Evolutionary conservation across 2,797 vertebrate species (phyloP), one percentile per base, ranked within the genome.

Genomic region (Galagoides demidoff): DNA sequence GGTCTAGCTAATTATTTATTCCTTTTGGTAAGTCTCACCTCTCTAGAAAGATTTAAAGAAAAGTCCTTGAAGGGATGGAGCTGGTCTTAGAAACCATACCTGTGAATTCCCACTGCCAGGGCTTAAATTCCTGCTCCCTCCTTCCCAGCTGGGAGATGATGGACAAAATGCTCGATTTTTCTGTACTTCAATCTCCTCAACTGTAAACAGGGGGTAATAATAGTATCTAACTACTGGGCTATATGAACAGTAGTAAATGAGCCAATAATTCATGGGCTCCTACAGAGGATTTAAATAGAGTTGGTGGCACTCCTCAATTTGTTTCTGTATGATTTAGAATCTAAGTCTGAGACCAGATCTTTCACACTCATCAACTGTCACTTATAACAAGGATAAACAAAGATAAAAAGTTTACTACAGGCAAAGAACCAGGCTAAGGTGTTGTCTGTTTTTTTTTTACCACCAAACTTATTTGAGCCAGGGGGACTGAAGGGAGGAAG

Each of bases 221-320:
- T 27, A 23, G 29, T 63, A 55, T 74, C 20, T 49, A 77, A 85
- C 45, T 34, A 61, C 14, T 83, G 31, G 7, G 3, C 66, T 89
- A n/a, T 43, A 71, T 31, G 74, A 92, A 64, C 29, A 59, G 84
- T 61, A 59, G 84, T 61, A 70, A 73, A 52, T 70, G 64, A 89
- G 12, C 29, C 25, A 49, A 20, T 71, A 66, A 94, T 63, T 95
- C 86, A 83, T 45, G 25, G 13, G 70, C 59, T 74, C 68, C 31
- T 43, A 55, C 20, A 37, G 9, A 83, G 43, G 55, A 94, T 92
- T 94, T 96, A 87, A 97, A 93, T 45, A 79, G 5, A 57, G n/a
- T 55, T 88, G 22, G 7, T 88, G 3, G 7, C 78, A 81, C 74
- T 74, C 31, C 43, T 90, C 85, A 85, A n/a, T 59, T 89, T 77